These are phyloP conservation scores for Nilaparvata lugens DNA, from an alignment of 1,140 invertebrate genomes.

Conservation along the genomic window DNA sequence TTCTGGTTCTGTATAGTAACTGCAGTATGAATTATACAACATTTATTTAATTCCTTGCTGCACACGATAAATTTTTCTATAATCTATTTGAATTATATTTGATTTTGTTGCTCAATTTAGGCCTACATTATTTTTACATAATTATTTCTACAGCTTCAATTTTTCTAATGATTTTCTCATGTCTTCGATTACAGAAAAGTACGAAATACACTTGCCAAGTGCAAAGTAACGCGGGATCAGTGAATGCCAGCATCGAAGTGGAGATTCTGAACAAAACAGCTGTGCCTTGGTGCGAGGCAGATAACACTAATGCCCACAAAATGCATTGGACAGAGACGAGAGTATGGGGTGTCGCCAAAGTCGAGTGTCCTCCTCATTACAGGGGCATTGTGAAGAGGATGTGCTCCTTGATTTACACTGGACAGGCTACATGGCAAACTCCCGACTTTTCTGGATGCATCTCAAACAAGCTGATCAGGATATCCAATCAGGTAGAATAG, in stretches of 20 bases:
- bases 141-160: no score
- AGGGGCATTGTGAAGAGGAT: slow-evolving; percentile 17
- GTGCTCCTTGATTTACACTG: slow-evolving; percentile 27
- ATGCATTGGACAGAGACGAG: slow-evolving; percentile 51
- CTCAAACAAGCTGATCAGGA: slow-evolving; percentile 48
- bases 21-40: no score
- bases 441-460: slow-evolving; percentile 66
- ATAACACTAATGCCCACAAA: slow-evolving; percentile 21
- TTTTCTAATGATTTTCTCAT: no score
- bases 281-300: slow-evolving; percentile 42
- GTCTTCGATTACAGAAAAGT: slow-evolving; percentile 42
- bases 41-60: no score
- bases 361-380: slow-evolving; percentile 47
- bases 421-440: slow-evolving; percentile 53
- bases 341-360: slow-evolving; percentile 46
- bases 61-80: no score
- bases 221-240: slow-evolving; percentile 44
- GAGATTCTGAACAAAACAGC: slow-evolving; percentile 48
- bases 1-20: no score
- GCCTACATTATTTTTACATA: no score
- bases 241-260: slow-evolving; percentile 46
- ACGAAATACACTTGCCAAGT: slow-evolving; percentile 50
- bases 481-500: slow-evolving; percentile 57
- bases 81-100: no score
- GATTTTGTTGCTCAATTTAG: no score